Base-by-base conservation (phyloP, 2,888 invertebrate genomes). In the Acrocera orbiculus region DNA sequence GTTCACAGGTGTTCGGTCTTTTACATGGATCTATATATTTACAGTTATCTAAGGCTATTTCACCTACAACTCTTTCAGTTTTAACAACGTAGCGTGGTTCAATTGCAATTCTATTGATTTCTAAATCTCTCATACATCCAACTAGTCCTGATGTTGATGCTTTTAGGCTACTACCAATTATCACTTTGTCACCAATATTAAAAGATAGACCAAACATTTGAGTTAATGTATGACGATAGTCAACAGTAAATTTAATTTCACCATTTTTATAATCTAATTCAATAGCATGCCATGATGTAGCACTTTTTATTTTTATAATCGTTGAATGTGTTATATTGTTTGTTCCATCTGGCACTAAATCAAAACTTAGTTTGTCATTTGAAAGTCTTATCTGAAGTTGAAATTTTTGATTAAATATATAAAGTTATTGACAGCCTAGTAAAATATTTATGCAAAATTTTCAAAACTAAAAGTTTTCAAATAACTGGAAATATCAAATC, bases 41-140 rank as follows among this genome's bases (percentile, higher is more conserved):
- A 53, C 89, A 89, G 50, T 87, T 85, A 49, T 89, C 89, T 40
- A 89, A 64, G 0, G 87, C 86, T 9, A 89, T 85, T 58, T 86
- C 85, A 4, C 87, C 87, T 1, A 85, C 80, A 2, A 81, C 79
- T 42, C 82, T 65, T 47, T 82, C 77, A 4, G 82, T 81, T 53
- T 82, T 80, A 42, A 82, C 74, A 32, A 87, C 76, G 46, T 70
- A 72, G 42, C 81, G 62, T 0, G 90, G 81, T 51, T 90, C 87
- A 42, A 89, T 72, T 32, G 73, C 64, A 39, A 73, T 67, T 9
- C 77, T 77, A 51, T 92, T 89, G 38, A 92, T 79, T 53, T 73
- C 70, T 39, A 92, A 77, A 49, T 87, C 82, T 42, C 86, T 70
- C 70, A 92, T 82, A 53, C 93, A 93, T 16, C 93, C 93, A 31